Evolutionary conservation across 2,113 vertebrate genomes (phyloP).

Genomic region (Neogobius melanostomus): DNA sequence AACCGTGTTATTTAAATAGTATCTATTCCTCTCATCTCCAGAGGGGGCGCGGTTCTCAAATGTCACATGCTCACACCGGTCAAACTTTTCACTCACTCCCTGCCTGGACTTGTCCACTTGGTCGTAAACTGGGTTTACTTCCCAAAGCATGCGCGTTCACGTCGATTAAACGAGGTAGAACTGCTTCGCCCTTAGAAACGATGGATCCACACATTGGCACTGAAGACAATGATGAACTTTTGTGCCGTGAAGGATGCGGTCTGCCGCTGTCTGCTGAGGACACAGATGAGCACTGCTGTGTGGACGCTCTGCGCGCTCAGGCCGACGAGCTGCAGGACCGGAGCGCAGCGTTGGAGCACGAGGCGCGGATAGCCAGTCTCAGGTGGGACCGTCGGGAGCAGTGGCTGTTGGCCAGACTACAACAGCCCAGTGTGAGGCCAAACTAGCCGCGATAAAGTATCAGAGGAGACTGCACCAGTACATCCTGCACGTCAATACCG

Average conservation of each 20-base stretch:
- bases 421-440: conserved; percentile 76
- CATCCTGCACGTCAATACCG: conserved; percentile 73
- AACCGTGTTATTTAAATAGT: not conserved
- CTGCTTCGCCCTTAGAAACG: not conserved
- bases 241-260: conserved; percentile 61
- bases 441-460: conserved; percentile 76
- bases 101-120: conserved; percentile 32
- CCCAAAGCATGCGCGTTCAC: conserved; percentile 40
- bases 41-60: conserved; percentile 31
- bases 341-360: conserved; percentile 51
- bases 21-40: conserved; percentile 5
- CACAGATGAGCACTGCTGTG: conserved; percentile 49
- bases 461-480: conserved; percentile 73
- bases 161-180: conserved; percentile 1
- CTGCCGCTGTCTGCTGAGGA: not conserved
- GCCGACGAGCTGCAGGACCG: conserved; percentile 50
- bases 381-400: conserved; percentile 74
- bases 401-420: conserved; percentile 74
- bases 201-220: conserved; percentile 39
- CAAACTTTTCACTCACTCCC: conserved; percentile 23
- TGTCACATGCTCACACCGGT: conserved; percentile 29
- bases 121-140: not conserved
- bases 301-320: conserved; percentile 56
- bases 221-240: conserved; percentile 4
- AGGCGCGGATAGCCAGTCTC: conserved; percentile 59